phyloP scores from a whole-genome alignment of 2,888 invertebrate genomes.

The Callinectes sapidus region DNA sequence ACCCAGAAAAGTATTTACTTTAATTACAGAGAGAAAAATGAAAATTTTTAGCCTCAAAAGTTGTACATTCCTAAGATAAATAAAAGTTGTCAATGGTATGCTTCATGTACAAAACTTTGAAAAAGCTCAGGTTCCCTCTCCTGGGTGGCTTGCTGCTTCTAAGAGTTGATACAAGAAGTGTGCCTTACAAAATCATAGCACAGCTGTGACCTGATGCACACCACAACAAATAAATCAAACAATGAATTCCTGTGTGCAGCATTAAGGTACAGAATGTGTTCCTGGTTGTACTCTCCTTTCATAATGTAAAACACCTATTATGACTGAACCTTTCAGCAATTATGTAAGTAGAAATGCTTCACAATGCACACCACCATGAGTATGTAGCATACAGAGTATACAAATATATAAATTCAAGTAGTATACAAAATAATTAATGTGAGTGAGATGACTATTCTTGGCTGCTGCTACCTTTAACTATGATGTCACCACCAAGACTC shows the following conservation, averaged over 20 bases:
- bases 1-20: background rate
- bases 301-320: background rate
- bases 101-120: background rate
- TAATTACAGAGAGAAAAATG: background rate
- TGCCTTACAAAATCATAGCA: background rate
- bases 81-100: background rate
- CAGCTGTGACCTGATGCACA: background rate
- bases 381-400: background rate
- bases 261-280: background rate
- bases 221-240: background rate
- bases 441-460: background rate
- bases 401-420: constrained; percentile 2
- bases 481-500: background rate
- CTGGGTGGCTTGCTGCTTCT: background rate
- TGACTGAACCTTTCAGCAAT: background rate
- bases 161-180: background rate
- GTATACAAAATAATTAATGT: background rate
- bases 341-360: background rate
- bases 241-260: background rate
- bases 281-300: background rate
- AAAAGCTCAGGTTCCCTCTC: background rate
- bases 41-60: background rate
- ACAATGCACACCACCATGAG: background rate
- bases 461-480: background rate
- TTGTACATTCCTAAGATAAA: background rate